Conservation (phyloP, 1,140 invertebrate species). For the Cepaea nemoralis region DNA sequence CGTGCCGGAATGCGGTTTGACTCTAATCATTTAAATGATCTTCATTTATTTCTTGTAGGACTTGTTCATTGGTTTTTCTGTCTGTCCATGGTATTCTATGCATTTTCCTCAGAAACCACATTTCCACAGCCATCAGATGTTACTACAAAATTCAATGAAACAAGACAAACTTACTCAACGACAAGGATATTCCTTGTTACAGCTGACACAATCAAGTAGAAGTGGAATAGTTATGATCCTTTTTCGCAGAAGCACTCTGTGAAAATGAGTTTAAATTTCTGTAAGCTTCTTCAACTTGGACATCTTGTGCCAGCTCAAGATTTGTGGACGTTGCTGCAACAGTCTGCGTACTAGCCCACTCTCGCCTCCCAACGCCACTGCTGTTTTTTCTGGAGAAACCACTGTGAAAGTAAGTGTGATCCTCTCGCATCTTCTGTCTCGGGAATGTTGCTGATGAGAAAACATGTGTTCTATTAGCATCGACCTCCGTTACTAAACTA, state of each 20-base stretch:
- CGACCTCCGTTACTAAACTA: background rate
- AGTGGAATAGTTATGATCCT: slow-evolving; percentile 40
- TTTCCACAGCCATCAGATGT: too few species aligned
- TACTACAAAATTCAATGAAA: background rate
- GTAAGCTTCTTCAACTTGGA: background rate
- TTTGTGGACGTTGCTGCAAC: background rate
- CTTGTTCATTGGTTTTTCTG: too few species aligned
- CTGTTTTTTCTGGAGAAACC: slow-evolving; percentile 15
- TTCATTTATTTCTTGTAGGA: too few species aligned
- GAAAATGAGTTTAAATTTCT: slow-evolving; percentile 17
- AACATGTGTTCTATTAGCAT: background rate
- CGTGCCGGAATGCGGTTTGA: too few species aligned
- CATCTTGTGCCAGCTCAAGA: background rate
- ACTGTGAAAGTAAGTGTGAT: slow-evolving; percentile 41
- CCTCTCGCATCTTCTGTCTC: slow-evolving; percentile 29
- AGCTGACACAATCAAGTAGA: slow-evolving; percentile 1
- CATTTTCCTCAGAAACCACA: too few species aligned
- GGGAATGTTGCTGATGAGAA: slow-evolving; percentile 39
- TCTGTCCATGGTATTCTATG: too few species aligned
- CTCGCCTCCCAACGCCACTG: background rate
- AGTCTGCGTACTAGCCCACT: slow-evolving; percentile 31
- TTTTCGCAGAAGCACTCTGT: slow-evolving; percentile 32
- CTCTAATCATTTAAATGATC: too few species aligned
- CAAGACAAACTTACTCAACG: background rate
- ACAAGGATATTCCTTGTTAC: background rate